phyloP scores from a whole-genome alignment of 1,140 invertebrate species.

The Trachelipus rathkii region DNA sequence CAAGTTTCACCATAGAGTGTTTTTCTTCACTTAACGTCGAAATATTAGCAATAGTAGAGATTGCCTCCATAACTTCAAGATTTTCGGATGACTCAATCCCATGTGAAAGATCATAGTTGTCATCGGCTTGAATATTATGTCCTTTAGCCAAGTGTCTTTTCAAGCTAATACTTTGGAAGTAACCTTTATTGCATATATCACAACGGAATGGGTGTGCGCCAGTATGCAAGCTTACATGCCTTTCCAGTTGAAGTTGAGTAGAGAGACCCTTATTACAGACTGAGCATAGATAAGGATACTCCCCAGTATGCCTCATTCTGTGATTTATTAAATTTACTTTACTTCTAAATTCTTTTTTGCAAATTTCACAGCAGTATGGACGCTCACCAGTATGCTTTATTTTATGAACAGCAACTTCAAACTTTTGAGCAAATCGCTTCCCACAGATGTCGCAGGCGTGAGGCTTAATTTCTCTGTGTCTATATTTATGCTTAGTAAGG shows the following conservation, averaged over 20 bases:
- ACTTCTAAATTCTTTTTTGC: constrained; percentile 39
- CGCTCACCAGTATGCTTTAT: constrained; percentile 43
- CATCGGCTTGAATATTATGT: constrained; percentile 27
- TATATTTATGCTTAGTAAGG: constrained; percentile 58
- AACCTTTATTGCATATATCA: constrained; percentile 36
- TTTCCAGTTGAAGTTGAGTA: constrained; percentile 40
- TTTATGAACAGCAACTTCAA: constrained; percentile 44
- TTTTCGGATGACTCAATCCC: not conserved
- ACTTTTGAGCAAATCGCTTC: constrained; percentile 41
- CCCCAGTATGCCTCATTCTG: constrained; percentile 58
- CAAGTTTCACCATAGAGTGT: not conserved
- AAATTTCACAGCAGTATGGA: constrained; percentile 40
- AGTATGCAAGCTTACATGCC: constrained; percentile 42
- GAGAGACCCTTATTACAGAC: constrained; percentile 53
- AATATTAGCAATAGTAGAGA: not conserved
- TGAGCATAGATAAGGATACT: constrained; percentile 50
- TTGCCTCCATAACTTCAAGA: not conserved
- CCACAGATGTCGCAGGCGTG: constrained; percentile 41
- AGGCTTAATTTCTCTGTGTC: constrained; percentile 45
- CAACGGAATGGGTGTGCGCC: constrained; percentile 43
- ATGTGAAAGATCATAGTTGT: not conserved
- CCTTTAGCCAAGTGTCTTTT: constrained; percentile 38
- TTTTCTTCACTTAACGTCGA: not conserved
- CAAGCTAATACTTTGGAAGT: constrained; percentile 38
- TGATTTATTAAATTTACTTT: constrained; percentile 41